Evolutionary conservation across 1,140 invertebrate species (phyloP).

Genomic region (Eueides isabella): DNA sequence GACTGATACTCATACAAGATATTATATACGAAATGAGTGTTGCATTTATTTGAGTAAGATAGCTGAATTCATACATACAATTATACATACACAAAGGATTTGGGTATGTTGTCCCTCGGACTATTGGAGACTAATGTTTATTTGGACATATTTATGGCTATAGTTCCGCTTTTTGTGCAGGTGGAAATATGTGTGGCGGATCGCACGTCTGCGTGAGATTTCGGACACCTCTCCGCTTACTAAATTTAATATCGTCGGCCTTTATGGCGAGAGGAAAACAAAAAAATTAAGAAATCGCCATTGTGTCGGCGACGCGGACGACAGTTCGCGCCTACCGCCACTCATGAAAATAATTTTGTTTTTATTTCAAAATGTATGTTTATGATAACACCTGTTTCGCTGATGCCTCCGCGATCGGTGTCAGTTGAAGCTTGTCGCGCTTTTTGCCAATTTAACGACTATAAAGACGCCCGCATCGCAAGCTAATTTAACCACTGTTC

Average conservation of each 20-base stretch:
- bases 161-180: slow-evolving; percentile 81
- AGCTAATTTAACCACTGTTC: slow-evolving; percentile 79
- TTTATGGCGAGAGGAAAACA: slow-evolving; percentile 72
- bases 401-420: slow-evolving; percentile 80
- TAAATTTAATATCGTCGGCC: slow-evolving; percentile 81
- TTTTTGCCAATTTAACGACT: slow-evolving; percentile 82
- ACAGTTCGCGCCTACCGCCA: slow-evolving; percentile 79
- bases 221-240: slow-evolving; percentile 81
- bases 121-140: slow-evolving; percentile 75
- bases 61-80: not conserved
- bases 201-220: slow-evolving; percentile 81
- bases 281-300: slow-evolving; percentile 79
- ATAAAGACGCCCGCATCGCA: slow-evolving; percentile 79
- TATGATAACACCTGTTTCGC: slow-evolving; percentile 82
- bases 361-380: slow-evolving; percentile 82
- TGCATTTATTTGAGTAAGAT: not conserved
- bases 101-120: slow-evolving; percentile 5
- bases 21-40: not conserved
- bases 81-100: not conserved
- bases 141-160: slow-evolving; percentile 82
- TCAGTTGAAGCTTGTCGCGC: slow-evolving; percentile 75
- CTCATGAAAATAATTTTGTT: slow-evolving; percentile 82
- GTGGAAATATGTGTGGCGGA: slow-evolving; percentile 81
- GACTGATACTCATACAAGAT: not conserved
- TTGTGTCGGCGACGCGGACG: slow-evolving; percentile 79